phyloP scores from a whole-genome alignment of 2,113 vertebrate genomes.

The Xenus cinereus region DNA sequence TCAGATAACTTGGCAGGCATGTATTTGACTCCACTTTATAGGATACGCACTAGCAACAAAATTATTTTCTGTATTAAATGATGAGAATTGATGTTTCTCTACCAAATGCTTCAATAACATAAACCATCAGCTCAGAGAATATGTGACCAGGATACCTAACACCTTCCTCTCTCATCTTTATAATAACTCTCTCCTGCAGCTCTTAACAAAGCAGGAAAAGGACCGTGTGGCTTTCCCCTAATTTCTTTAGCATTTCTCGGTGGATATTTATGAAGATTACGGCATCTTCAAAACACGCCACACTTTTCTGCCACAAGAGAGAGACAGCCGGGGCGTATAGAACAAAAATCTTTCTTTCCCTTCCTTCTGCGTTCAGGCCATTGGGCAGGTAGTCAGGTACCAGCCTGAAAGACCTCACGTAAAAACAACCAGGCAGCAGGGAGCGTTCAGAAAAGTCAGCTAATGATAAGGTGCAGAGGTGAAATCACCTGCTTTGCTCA shows the following conservation, averaged over 20 bases:
- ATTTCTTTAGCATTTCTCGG: slow-evolving; percentile 2
- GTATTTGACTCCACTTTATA: not conserved
- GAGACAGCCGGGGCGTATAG: not conserved
- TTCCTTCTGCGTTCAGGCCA: not conserved
- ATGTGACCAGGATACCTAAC: not conserved
- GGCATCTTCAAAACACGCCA: not conserved
- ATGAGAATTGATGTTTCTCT: not conserved
- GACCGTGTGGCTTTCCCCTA: not conserved
- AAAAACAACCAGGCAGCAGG: not conserved
- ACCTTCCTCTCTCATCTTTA: not conserved
- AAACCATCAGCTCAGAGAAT: not conserved
- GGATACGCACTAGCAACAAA: not conserved
- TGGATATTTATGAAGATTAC: not conserved
- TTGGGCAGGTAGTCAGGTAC: not conserved
- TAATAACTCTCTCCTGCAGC: not conserved
- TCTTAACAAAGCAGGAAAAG: not conserved
- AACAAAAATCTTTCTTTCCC: not conserved
- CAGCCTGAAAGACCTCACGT: not conserved
- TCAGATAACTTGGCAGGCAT: not conserved
- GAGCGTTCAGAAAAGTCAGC: not conserved
- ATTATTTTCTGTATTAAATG: not conserved
- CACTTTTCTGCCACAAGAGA: not conserved
- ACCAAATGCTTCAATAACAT: not conserved
- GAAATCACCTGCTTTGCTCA: not conserved
- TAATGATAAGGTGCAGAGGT: not conserved